Conservation (phyloP, 2,888 invertebrate genomes). For the Agriopis marginaria region DNA sequence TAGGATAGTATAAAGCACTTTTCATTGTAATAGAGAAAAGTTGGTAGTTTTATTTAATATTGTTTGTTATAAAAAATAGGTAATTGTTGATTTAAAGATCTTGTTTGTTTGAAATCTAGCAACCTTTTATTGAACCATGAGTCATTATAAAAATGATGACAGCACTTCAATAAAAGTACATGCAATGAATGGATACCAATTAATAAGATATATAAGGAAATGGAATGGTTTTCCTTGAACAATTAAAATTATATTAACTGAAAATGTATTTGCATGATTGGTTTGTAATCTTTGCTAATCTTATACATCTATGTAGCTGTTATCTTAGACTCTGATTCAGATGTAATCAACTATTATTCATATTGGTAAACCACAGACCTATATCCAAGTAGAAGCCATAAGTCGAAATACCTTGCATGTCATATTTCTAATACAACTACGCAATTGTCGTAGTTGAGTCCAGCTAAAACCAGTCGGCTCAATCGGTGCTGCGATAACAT, state of each 20-base stretch:
- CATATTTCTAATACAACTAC: too few species aligned
- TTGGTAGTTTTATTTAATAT: conserved; percentile 7
- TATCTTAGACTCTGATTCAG: neutral
- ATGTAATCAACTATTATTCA: conserved; percentile 10
- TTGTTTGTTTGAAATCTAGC: neutral
- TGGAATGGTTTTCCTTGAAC: neutral
- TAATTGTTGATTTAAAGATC: neutral
- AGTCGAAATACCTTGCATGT: too few species aligned
- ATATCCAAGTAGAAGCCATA: too few species aligned
- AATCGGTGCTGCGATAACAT: too few species aligned
- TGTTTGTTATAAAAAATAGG: neutral
- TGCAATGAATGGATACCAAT: neutral
- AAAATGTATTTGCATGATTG: neutral
- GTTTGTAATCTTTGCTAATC: neutral
- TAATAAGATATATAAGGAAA: neutral
- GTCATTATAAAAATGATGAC: neutral
- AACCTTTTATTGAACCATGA: neutral
- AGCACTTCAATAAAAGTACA: neutral
- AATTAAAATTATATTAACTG: neutral
- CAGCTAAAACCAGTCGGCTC: too few species aligned
- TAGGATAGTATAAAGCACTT: conserved; percentile 21
- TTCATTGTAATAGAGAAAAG: conserved; percentile 25
- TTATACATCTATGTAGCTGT: neutral
- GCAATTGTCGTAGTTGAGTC: too few species aligned
- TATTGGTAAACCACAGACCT: neutral